Percentiles rank a stretch among this genome's conserved stretches.
These are phyloP conservation scores for Megaleporinus macrocephalus DNA, from an alignment of 2,113 vertebrate genomes.

Conservation along the genomic window DNA sequence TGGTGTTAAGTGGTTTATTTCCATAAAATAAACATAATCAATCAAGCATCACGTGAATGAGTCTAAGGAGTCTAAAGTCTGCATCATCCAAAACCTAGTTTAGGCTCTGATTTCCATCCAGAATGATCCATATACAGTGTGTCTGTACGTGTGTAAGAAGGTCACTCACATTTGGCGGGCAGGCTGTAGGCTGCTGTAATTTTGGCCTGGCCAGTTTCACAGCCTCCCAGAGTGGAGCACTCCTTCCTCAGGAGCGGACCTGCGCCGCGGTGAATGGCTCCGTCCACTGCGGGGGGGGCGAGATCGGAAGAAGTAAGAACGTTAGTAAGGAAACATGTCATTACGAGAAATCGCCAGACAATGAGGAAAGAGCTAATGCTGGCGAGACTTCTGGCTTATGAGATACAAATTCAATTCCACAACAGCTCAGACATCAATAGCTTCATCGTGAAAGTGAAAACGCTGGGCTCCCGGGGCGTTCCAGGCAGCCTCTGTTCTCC, in stretches of 20 bases:
- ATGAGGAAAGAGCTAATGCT: neutral
- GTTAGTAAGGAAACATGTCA: neutral
- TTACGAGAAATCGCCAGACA: slow-evolving; percentile 1
- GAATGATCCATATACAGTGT: too few species aligned
- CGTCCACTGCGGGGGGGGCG: slow-evolving; percentile 80
- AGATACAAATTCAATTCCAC: slow-evolving; percentile 16
- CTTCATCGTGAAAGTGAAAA: slow-evolving; percentile 7
- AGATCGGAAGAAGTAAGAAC: neutral
- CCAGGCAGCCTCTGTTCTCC: slow-evolving; percentile 20
- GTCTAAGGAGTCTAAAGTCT: too few species aligned
- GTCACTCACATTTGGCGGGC: slow-evolving; percentile 86
- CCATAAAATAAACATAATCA: too few species aligned
- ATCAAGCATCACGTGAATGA: too few species aligned
- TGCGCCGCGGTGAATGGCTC: slow-evolving; percentile 85
- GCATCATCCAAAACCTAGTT: too few species aligned
- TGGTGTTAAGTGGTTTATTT: too few species aligned
- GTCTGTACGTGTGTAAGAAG: neutral
- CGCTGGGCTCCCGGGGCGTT: slow-evolving; percentile 5
- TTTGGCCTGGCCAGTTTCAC: slow-evolving; percentile 86
- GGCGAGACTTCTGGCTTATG: slow-evolving; percentile 6
- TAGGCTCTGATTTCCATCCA: too few species aligned
- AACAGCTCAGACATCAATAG: slow-evolving; percentile 26
- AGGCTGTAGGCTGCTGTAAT: slow-evolving; percentile 87
- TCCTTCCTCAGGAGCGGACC: slow-evolving; percentile 84
- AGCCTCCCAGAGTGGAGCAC: slow-evolving; percentile 82